Conservation (phyloP, 2,113 vertebrate species). For the Eudorcas thomsonii region DNA sequence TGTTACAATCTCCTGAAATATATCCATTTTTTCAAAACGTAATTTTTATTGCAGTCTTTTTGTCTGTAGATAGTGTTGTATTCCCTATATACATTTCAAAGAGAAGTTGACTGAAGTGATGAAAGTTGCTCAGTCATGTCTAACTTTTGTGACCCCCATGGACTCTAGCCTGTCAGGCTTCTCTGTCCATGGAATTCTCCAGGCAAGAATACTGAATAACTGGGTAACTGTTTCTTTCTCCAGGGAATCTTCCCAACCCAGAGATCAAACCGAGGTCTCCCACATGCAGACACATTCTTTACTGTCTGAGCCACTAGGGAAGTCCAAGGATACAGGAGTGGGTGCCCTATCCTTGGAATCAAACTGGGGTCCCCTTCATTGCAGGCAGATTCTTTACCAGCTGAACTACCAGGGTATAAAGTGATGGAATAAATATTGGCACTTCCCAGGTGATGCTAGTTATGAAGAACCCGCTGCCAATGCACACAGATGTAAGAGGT, state of each 20-base stretch:
- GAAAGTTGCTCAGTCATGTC: not conserved
- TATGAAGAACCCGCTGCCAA: accelerated
- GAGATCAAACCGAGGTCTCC: not conserved
- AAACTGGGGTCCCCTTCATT: not conserved
- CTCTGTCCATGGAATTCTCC: not conserved
- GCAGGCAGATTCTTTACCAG: not conserved
- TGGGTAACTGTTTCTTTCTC: not conserved
- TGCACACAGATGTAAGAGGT: not conserved
- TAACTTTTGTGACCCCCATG: not conserved
- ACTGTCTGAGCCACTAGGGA: not conserved
- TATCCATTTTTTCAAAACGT: not conserved
- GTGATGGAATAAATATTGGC: not conserved
- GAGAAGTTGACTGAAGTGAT: not conserved
- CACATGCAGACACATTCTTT: not conserved
- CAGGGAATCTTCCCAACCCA: not conserved
- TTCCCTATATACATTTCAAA: not conserved
- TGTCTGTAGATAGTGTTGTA: not conserved
- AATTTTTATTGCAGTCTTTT: not conserved
- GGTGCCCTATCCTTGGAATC: not conserved
- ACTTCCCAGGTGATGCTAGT: not conserved
- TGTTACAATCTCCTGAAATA: not conserved
- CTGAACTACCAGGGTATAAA: not conserved
- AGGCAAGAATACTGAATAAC: not conserved
- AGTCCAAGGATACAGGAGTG: not conserved
- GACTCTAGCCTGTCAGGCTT: not conserved